Percentiles rank a stretch among this genome's conserved stretches.
Evolutionary conservation across 2,797 vertebrate genomes (phyloP).

Genomic region (Sebastes oblongus): DNA sequence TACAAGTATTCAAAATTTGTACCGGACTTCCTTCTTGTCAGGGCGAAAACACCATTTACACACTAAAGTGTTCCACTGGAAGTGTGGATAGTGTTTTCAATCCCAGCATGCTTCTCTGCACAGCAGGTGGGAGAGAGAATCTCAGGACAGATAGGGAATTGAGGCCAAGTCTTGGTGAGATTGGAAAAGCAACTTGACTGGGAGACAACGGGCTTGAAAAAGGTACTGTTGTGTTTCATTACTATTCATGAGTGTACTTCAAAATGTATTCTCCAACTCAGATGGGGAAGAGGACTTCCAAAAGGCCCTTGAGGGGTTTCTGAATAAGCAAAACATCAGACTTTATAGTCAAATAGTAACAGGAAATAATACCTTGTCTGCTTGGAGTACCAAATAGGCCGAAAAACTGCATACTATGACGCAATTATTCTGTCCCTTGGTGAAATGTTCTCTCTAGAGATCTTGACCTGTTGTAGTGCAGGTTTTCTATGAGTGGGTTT

Average conservation of each 20-base stretch:
- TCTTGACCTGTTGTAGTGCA: background rate
- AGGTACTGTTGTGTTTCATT: conserved; percentile 56
- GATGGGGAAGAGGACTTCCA: conserved; percentile 8
- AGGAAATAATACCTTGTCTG: conserved; percentile 6
- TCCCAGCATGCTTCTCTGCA: conserved; percentile 33
- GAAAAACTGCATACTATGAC: background rate
- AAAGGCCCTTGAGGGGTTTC: conserved; percentile 3
- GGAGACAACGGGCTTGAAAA: conserved; percentile 49
- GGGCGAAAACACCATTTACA: conserved; percentile 21
- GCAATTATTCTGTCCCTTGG: background rate
- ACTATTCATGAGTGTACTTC: conserved; percentile 64
- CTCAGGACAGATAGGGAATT: conserved; percentile 30
- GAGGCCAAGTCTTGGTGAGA: conserved; percentile 39
- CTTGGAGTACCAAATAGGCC: background rate
- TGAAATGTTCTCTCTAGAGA: background rate
- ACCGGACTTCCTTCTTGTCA: background rate
- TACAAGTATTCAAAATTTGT: background rate
- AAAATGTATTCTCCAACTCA: conserved; percentile 32
- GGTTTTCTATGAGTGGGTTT: background rate
- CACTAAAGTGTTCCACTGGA: conserved; percentile 8
- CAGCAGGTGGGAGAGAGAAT: conserved; percentile 42
- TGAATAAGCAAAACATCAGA: conserved; percentile 21
- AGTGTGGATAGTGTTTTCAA: conserved; percentile 16
- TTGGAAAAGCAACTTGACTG: conserved; percentile 47
- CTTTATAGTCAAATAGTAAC: conserved; percentile 2